Percentiles rank a stretch among this genome's conserved stretches.
Evolutionary conservation across 1,140 invertebrate genomes (phyloP).

Genomic region (Mactra quadrangularis): DNA sequence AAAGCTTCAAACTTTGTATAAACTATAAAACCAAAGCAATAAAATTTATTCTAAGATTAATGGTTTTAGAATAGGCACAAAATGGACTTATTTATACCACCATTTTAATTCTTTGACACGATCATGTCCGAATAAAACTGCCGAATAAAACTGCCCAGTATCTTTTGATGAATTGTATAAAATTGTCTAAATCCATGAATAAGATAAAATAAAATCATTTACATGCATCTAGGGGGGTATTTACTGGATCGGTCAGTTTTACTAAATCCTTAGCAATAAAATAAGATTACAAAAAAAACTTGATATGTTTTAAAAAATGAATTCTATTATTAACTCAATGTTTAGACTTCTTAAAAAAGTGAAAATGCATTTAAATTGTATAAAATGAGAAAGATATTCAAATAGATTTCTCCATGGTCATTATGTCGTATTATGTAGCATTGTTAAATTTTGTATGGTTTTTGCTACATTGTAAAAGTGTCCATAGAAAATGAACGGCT

Average conservation of each 20-base stretch:
- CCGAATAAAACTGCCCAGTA: slow-evolving; percentile 12
- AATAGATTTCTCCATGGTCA: slow-evolving; percentile 32
- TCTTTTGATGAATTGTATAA: slow-evolving; percentile 11
- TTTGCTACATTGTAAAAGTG: slow-evolving; percentile 6
- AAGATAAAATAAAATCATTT: slow-evolving; percentile 35
- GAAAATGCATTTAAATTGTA: slow-evolving; percentile 61
- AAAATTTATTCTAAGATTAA: too few relatives aligned
- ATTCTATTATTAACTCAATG: background rate
- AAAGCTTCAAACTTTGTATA: too few relatives aligned
- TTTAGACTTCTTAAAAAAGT: slow-evolving; percentile 36
- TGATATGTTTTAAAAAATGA: slow-evolving; percentile 31
- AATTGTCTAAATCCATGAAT: too few relatives aligned
- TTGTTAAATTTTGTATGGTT: slow-evolving; percentile 34
- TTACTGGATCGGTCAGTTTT: slow-evolving; percentile 7
- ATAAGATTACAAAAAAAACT: slow-evolving; percentile 27
- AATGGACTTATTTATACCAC: slow-evolving; percentile 7
- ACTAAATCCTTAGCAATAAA: slow-evolving; percentile 21
- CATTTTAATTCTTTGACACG: slow-evolving; percentile 34
- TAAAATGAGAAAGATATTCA: slow-evolving; percentile 50
- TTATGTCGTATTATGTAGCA: slow-evolving; percentile 5
- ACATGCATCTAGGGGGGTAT: slow-evolving; percentile 9
- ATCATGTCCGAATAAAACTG: slow-evolving; percentile 40
- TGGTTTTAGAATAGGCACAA: too few relatives aligned
- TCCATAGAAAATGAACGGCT: slow-evolving; percentile 21
- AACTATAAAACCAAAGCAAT: too few relatives aligned